Base-by-base conservation (phyloP, 2,113 vertebrate genomes). In the Petromus typicus region DNA sequence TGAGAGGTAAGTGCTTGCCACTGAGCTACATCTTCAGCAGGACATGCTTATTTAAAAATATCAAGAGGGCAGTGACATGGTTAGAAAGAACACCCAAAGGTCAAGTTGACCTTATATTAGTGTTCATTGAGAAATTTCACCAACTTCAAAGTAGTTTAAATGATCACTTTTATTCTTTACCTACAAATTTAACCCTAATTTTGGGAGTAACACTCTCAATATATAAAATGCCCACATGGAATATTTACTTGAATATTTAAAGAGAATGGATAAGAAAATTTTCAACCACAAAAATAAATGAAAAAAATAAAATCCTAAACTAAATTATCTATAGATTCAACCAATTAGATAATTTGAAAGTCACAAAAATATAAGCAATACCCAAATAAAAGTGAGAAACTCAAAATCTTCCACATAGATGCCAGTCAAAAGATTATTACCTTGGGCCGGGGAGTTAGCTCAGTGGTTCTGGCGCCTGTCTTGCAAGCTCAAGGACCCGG, bases 201-300 rank as follows among this genome's bases (percentile, higher is more conserved):
- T 34, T 56, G 23, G 14, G 8, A 75, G 14, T 37, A 56, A 79
- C 7, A 23, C 57, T 86, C 85, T 67, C 43, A 18, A 93, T 43
- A 76, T 85, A 18, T 73, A 75, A 82, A 87, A 93, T 25, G 1
- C 8, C 54, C 27, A 48, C 9, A 6, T 51, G 25, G 43, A 57
- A 91, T 71, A 73, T 51, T 89, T 93, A 94, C 14, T 61, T 56
- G 20, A 82, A 61, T 93, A 93, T 18, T 18, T 89, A 94, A 89
- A 7, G 43, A 73, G 4, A 3, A 37, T 3, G 75, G 18, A 22
- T 67, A 23, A 80, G 43, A 10, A 79, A 61, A 75, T 79, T 73
- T 48, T 59, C 32, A 94, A 89, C 4, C 16, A 48, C 10, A 89
- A 64, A 92, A 86, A 30, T 37, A 79, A 81, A 81, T n/a, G 10